Conservation (phyloP, 2,888 invertebrate genomes). For the Ophion obscuratus region DNA sequence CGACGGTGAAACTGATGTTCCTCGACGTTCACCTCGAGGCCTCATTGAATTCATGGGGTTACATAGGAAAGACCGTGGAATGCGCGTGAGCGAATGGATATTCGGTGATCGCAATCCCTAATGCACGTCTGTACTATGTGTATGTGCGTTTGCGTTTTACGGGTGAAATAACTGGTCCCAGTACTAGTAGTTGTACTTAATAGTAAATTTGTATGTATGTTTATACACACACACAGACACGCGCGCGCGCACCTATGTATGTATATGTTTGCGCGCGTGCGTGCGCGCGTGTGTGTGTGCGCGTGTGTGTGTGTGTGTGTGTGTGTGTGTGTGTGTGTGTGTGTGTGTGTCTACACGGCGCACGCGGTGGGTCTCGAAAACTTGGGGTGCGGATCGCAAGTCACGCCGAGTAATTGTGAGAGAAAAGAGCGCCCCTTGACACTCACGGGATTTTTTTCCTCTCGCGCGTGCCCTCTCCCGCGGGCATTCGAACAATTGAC, state of each 20-base stretch:
- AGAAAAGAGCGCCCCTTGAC: slow-evolving; percentile 45
- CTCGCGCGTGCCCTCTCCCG: slow-evolving; percentile 47
- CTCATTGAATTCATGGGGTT: slow-evolving; percentile 54
- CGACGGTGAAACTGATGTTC: slow-evolving; percentile 60
- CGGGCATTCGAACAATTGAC: slow-evolving; percentile 49
- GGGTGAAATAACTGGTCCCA: slow-evolving; percentile 52
- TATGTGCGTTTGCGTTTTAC: slow-evolving; percentile 16
- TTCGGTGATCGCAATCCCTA: slow-evolving; percentile 21
- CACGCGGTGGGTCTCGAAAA: slow-evolving; percentile 40
- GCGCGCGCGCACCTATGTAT: too few species aligned
- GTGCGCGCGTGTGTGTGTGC: too few species aligned
- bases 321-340: not conserved
- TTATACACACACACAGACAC: too few species aligned
- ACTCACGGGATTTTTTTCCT: slow-evolving; percentile 52
- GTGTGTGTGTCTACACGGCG: not conserved
- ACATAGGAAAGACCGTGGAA: slow-evolving; percentile 6
- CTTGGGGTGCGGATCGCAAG: slow-evolving; percentile 80
- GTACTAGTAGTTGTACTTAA: slow-evolving; percentile 56
- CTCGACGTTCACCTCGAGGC: slow-evolving; percentile 25
- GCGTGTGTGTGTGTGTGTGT: too few species aligned
- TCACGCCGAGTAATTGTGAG: slow-evolving; percentile 82
- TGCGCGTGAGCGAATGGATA: slow-evolving; percentile 15
- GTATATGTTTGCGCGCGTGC: too few species aligned
- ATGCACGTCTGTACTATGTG: slow-evolving; percentile 18
- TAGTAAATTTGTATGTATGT: slow-evolving; percentile 29